These are phyloP conservation scores for Rhingia campestris DNA, from an alignment of 2,888 invertebrate species.

Conservation along the genomic window DNA sequence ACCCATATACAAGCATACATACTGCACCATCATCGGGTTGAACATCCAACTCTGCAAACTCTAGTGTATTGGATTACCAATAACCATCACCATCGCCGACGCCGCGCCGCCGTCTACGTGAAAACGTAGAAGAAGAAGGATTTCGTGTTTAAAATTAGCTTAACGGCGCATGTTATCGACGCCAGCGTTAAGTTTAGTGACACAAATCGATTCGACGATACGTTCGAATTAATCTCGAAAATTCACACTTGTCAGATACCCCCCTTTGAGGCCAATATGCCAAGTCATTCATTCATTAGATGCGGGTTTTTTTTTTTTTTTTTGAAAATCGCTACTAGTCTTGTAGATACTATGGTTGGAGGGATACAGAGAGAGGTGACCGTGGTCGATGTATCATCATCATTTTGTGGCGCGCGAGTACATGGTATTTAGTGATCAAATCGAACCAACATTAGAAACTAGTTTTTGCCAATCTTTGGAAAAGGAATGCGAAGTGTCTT, in stretches of 20 bases:
- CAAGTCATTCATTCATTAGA: constrained; percentile 34
- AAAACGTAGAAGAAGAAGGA: constrained; percentile 47
- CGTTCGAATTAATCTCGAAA: constrained; percentile 64
- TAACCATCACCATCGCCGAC: background rate
- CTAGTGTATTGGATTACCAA: constrained; percentile 22
- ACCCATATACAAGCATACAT: background rate
- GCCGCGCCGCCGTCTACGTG: background rate
- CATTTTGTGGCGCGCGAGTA: constrained; percentile 19
- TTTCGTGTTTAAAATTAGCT: constrained; percentile 70
- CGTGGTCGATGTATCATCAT: constrained; percentile 38
- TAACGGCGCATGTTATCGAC: constrained; percentile 68
- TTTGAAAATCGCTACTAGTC: no score
- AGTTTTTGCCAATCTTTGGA: constrained; percentile 18
- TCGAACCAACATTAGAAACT: constrained; percentile 45
- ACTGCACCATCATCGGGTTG: background rate
- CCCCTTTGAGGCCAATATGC: background rate
- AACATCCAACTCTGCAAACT: constrained; percentile 1
- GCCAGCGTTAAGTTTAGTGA: constrained; percentile 68
- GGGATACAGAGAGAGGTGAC: background rate
- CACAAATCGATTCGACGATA: constrained; percentile 66
- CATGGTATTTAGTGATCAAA: constrained; percentile 35
- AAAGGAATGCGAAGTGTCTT: constrained; percentile 20
- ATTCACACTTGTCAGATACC: constrained; percentile 55
- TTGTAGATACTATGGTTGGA: background rate
- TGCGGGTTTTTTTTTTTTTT: background rate